Base-by-base conservation (phyloP, 2,113 vertebrate species). In the Colaptes auratus region DNA sequence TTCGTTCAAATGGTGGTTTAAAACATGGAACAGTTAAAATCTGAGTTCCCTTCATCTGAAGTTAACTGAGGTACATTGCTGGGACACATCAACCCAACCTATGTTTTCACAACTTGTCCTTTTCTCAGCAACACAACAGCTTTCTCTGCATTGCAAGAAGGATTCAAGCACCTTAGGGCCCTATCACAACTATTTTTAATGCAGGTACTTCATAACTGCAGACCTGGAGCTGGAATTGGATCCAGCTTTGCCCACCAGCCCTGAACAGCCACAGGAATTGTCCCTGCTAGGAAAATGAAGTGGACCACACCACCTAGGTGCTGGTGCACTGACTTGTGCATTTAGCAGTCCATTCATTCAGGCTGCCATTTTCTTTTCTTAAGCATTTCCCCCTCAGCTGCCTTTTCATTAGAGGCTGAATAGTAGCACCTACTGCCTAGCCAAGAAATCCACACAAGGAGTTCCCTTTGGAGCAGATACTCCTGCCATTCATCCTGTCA, bases 371-470 rank as follows among this genome's bases (percentile, higher is more conserved):
- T 84, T 79, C 82, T 77, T 70, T 44, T 74, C 88, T 67, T 58
- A 55, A 77, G 13, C 27, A 67, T 71, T 73, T 75, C 59, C 72
- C 75, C 20, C 78, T 88, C 81, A 64, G 82, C 60, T 90, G 79
- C 59, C 66, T 90, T 95, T 92, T 80, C 86, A 93, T 60, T 60
- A 39, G 63, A 64, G n/a, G 24, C 39, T 80, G 76, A 89, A 93
- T 75, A 88, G 70, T 21, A 91, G 84, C 84, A 89, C 76, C 88
- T 71, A 70, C 36, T 60, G n/a, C 44, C 60, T n/a, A 72, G 95
- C 79, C 91, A 86, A 94, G 82, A 76, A 82, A 88, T 86, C 21
- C 65, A 66, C 58, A 75, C 74, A 82, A 25, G 33, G 89, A 81
- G 61, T 27, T 80, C 70, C 89, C 81, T 90, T 79, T 59, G 61